Evolutionary conservation across 2,797 vertebrate species (phyloP), one percentile per base, ranked within the genome.

Genomic region (Cercopithecus hamlyni): DNA sequence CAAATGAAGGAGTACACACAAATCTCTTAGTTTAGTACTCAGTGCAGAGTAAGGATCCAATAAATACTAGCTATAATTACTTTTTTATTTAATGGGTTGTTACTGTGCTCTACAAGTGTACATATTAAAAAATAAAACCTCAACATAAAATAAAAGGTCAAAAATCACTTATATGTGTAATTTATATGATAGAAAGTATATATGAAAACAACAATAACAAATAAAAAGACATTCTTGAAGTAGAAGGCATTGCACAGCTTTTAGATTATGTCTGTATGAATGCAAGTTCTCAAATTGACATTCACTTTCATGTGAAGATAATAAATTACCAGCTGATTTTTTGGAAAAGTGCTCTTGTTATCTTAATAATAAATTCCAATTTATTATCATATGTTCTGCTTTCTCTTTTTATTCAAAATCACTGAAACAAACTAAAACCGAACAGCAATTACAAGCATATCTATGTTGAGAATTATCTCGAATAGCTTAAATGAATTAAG

Each of bases 321-420:
- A 94, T 81, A 88, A 81, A 93, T 75, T 80, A 75, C 36, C 0
- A 6, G n/a, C 22, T 90, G 39, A 50, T 88, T 88, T 88, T 52
- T 55, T 22, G 0, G 61, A n/a, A 76, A 85, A 50, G 7, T 45
- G 2, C 0, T 33, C 19, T 81, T 93, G 15, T 8, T 81, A 81
- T 85, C 61, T 76, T 96, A 64, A 72, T 80, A 95, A 90, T 48
- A 92, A 73, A 81, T 73, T 88, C 48, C 52, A 45, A 76, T 80
- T 55, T 57, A 82, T 93, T 76, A 36, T 43, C 52, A 41, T 75
- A 70, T 93, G 30, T 27, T 87, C 39, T 39, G 5, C 8, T 92
- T 77, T 61, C 45, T 64, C 30, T 76, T 96, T 90, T 88, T 87
- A 39, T 92, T 96, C 55, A 90, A 92, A 88, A 84, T n/a, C 79